Percentiles rank a stretch among this genome's conserved stretches.
phyloP scores from a whole-genome alignment of 2,797 vertebrate species.

The Melopsittacus undulatus region DNA sequence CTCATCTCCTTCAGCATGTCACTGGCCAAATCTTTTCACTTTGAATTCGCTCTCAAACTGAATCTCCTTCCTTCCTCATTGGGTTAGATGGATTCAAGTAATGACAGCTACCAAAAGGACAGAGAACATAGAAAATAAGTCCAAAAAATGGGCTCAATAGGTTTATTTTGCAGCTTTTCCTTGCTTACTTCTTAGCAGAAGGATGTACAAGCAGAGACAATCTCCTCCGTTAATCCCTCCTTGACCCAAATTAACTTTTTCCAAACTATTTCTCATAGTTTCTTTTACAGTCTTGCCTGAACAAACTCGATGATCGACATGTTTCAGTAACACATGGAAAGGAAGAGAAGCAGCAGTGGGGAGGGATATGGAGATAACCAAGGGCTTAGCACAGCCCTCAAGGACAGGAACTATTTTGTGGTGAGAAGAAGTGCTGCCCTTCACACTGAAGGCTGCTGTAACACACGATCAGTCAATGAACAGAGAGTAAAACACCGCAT shows the following conservation, averaged over 20 bases:
- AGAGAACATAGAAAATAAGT: neutral
- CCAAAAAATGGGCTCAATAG: neutral
- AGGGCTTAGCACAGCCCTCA: neutral
- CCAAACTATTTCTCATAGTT: constrained; percentile 9
- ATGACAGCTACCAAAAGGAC: neutral
- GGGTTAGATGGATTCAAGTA: neutral
- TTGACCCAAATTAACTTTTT: constrained; percentile 32
- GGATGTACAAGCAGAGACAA: neutral
- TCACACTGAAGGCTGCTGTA: neutral
- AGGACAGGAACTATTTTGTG: neutral
- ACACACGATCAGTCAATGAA: neutral
- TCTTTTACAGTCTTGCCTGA: neutral
- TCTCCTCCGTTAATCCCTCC: constrained; percentile 28
- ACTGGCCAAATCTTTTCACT: constrained; percentile 26
- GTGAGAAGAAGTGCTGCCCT: neutral
- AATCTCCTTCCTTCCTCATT: neutral
- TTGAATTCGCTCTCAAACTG: neutral
- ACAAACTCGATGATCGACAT: neutral
- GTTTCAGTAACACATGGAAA: neutral
- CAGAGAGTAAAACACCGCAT: neutral
- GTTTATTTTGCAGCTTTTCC: neutral
- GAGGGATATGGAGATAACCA: neutral
- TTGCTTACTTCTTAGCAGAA: constrained; percentile 26
- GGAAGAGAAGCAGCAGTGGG: neutral
- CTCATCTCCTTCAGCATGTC: neutral